Evolutionary conservation across 2,113 vertebrate species (phyloP).

Genomic region (Euleptes europaea): DNA sequence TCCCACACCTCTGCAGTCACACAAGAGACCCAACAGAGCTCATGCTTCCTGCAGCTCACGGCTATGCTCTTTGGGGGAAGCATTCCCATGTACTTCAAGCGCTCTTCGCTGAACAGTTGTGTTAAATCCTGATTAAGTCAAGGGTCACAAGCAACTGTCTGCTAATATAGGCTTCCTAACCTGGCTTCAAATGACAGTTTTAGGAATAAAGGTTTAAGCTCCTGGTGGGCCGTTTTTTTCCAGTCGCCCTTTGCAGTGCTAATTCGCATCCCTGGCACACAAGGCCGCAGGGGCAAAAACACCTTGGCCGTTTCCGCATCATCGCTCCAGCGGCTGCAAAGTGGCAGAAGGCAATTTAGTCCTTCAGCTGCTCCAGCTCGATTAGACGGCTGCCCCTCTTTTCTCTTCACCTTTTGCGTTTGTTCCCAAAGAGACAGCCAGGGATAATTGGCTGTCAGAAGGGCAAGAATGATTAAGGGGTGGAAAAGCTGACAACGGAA

Average conservation of each 20-base stretch:
- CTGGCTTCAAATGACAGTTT: not conserved
- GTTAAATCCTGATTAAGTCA: not conserved
- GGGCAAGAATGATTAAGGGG: not conserved
- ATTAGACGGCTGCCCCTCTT: not conserved
- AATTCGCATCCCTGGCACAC: not conserved
- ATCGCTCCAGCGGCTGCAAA: not conserved
- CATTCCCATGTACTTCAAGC: not conserved
- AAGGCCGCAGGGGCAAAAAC: not conserved
- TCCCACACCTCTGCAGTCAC: not conserved
- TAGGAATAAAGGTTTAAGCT: not conserved
- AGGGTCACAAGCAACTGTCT: not conserved
- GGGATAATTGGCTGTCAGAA: not conserved
- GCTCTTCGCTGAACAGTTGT: not conserved
- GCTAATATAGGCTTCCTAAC: not conserved
- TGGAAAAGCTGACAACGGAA: not conserved
- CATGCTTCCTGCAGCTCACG: not conserved
- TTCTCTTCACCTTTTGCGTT: not conserved
- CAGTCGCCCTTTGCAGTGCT: not conserved
- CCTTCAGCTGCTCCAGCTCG: not conserved
- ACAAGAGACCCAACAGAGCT: not conserved
- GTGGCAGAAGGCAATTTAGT: not conserved
- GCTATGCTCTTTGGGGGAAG: not conserved
- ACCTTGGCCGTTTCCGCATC: not conserved
- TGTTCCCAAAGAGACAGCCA: not conserved
- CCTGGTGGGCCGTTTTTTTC: not conserved